Conservation (phyloP, 2,113 vertebrate species). For the Lasiurus borealis region DNA sequence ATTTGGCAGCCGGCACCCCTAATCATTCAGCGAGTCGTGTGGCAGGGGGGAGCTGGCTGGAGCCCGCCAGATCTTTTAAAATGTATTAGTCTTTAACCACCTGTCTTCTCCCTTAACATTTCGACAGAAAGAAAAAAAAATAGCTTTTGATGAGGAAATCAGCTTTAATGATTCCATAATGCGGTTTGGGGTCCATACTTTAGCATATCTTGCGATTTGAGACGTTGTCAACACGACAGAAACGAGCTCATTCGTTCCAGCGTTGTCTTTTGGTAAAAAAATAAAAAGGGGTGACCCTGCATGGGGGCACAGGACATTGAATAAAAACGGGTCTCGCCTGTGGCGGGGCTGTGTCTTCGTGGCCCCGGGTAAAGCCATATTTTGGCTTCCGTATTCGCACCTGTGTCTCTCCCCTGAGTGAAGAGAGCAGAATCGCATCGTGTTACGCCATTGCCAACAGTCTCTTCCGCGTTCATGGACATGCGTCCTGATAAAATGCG, state of each 20-base stretch:
- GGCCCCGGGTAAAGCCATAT: slow-evolving; percentile 41
- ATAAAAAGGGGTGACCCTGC: background rate
- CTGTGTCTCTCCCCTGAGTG: background rate
- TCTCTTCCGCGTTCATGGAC: slow-evolving; percentile 27
- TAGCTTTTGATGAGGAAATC: slow-evolving; percentile 71
- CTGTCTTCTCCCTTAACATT: slow-evolving; percentile 79
- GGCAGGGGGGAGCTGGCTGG: slow-evolving; percentile 75
- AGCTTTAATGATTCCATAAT: slow-evolving; percentile 79
- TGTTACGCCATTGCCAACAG: background rate
- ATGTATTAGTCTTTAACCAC: slow-evolving; percentile 80
- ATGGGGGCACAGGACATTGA: slow-evolving; percentile 44
- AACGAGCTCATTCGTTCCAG: slow-evolving; percentile 68
- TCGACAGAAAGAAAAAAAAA: slow-evolving; percentile 68
- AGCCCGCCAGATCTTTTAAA: slow-evolving; percentile 79
- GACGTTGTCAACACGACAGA: slow-evolving; percentile 66
- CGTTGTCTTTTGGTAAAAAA: slow-evolving; percentile 55
- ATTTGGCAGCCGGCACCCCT: slow-evolving; percentile 79
- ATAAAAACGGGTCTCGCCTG: slow-evolving; percentile 46
- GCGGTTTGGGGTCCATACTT: slow-evolving; percentile 60
- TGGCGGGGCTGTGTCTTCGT: slow-evolving; percentile 7
- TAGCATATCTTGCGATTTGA: slow-evolving; percentile 73
- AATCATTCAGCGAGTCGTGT: slow-evolving; percentile 80
- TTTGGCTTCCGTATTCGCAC: slow-evolving; percentile 43
- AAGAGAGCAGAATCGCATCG: background rate
- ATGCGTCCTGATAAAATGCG: slow-evolving; percentile 49